Base-by-base conservation (phyloP, 2,113 vertebrate genomes). In the Poeciliopsis retropinna region DNA sequence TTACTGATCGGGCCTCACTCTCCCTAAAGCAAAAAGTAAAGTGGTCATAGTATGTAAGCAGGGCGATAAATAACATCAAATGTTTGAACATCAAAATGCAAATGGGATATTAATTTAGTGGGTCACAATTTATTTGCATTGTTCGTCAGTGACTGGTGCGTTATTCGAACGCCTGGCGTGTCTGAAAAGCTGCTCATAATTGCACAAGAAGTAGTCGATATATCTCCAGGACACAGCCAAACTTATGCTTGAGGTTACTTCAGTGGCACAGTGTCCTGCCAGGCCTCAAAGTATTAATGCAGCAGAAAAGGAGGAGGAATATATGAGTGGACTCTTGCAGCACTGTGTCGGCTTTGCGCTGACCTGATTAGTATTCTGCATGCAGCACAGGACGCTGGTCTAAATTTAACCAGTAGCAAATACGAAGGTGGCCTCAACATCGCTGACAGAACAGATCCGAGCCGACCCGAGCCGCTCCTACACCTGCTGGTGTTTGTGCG, bases 351-450 rank as follows among this genome's bases (percentile, higher is more conserved):
- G 84, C 76, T 86, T 88, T 57, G 13, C 84, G 71, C 83, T 89
- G 87, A 85, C 87, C 93, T 93, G 89, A 94, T 95, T 94, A 92
- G 91, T 92, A 94, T 94, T 94, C 93, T 86, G 69, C 90, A 84
- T 92, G 88, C 88, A 93, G 88, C 72, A 39, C 37, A 89, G 87
- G 86, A 92, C 89, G 87, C 86, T 79, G 87, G 84, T 89, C 92
- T 95, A 93, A 92, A 93, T 94, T 92, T 93, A 94, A 90, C 91
- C 83, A 87, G 90, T 88, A 89, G 85, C 88, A 82, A 92, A 90
- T 89, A 90, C 86, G 76, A 75, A 87, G 85, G 75, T 82, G 83
- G 85, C 72, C 73, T 86, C 84, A 73, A 84, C 63, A 70, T 72
- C 73, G 78, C 61, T 44, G 71, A 85, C 66, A 67, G 81, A 87